Base-by-base conservation (phyloP, 2,888 invertebrate species). In the Molanna angustata region DNA sequence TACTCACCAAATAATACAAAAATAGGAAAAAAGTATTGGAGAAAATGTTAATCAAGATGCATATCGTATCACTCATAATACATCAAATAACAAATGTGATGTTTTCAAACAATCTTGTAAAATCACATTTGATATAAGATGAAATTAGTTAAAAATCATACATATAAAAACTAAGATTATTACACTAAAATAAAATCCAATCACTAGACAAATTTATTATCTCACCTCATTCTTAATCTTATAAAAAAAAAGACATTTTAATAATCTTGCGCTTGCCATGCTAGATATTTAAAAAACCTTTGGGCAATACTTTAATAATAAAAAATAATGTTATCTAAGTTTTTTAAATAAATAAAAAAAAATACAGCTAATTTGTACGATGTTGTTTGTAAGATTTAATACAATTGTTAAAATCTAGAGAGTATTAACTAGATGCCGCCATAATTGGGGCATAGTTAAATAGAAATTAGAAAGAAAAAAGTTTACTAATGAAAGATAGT, bases 361-460 rank as follows among this genome's bases (percentile, higher is more conserved):
- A 31, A 53, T 41, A 48, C 16, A 54, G 54, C 52, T 58, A 44
- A 49, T 52, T 54, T 50, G 44, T 52, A 57, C 49, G 54, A 48
- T 49, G 44, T 55, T 46, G 48, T 53, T 55, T 51, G 42, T 54
- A 56, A 51, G 42, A 40, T 52, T 27, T 53, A 54, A 54, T 49
- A 52, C 18, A 56, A 33, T 42, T 50, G 39, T 56, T 56, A 56
- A 59, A 52, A 49, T 35, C 48, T 59, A 54, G 56, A 57, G 21
- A 59, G 50, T 50, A 51, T 57, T 59, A 59, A 52, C 52, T 59
- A 59, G 59, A 48, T 22, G 52, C 59, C 48, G 43, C 49, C 54
- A 27, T 46, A 50, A 46, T 49, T n/a, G 52, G 52, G 42, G 52
- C 52, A 52, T 57, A 57, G 47, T 54, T 59, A 44, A 19, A 59